These are phyloP conservation scores for Forbesichthys papilliferus DNA, from an alignment of 2,113 vertebrate genomes.

Conservation along the genomic window DNA sequence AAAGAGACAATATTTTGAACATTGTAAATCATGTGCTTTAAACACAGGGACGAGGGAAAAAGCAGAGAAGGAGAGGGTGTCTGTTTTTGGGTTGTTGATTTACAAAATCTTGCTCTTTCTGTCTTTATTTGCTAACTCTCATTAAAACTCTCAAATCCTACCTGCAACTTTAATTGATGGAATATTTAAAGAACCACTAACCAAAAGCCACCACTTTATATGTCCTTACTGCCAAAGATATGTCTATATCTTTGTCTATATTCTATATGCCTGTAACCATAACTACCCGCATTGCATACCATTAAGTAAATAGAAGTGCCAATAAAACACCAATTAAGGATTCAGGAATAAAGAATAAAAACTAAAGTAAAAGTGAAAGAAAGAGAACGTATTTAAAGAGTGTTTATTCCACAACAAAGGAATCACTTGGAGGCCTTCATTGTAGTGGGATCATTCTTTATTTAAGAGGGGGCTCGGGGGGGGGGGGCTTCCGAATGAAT, in stretches of 20 bases:
- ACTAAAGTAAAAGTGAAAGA: background rate
- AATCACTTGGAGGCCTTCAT: constrained; percentile 36
- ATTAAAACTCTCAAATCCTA: too few relatives aligned
- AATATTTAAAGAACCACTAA: too few relatives aligned
- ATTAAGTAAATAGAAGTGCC: constrained; percentile 4
- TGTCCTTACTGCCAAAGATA: constrained; percentile 22
- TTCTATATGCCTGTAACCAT: constrained; percentile 12
- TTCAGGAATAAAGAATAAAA: background rate
- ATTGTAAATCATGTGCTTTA: too few relatives aligned
- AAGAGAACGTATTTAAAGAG: constrained; percentile 33
- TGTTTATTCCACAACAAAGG: constrained; percentile 51
- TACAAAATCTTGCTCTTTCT: too few relatives aligned
- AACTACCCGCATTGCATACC: constrained; percentile 11
- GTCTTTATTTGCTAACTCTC: too few relatives aligned
- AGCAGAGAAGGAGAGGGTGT: too few relatives aligned
- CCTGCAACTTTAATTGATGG: too few relatives aligned
- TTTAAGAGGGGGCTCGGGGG: constrained; percentile 38
- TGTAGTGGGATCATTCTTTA: constrained; percentile 54
- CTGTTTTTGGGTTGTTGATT: too few relatives aligned
- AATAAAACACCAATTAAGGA: background rate
- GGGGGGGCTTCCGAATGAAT: constrained; percentile 45
- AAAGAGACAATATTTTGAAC: constrained; percentile 1
- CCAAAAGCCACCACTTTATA: constrained; percentile 35
- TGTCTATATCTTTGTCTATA: background rate
- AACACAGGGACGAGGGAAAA: too few relatives aligned